Base-by-base conservation (phyloP, 2,113 vertebrate genomes). In the Cyanoramphus novaezelandiae region DNA sequence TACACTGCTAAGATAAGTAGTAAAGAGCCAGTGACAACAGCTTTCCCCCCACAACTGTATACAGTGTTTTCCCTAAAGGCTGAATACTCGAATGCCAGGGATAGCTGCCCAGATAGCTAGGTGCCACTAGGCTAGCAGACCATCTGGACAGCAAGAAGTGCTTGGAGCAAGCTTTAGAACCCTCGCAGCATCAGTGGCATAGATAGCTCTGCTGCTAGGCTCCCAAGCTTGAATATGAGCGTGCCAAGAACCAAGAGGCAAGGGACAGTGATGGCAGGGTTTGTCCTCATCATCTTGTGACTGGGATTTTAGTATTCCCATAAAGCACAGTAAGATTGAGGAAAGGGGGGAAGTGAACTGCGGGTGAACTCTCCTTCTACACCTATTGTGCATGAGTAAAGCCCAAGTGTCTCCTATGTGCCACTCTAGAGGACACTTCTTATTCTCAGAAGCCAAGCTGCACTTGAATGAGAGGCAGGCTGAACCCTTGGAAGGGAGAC, bases 121-220 rank as follows among this genome's bases (percentile, higher is more conserved):
- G 71, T 52, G 41, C 20, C 62, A 47, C n/a, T 2, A 25, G 35
- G 75, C 43, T 82, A 64, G 63, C 33, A 82, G 85, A 33, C 71
- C 67, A 74, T 18, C 76, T 35, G 41, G 59, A 76, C 49, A 88
- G 67, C 67, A 76, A 59, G 19, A 59, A 76, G 27, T 8, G 28
- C 68, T 67, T 31, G 17, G 18, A 77, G 59, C 27, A 86, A 80
- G 24, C 37, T 63, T 52, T 25, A 79, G 71, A 65, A 24, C 44
- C 43, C 49, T 63, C 4, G 6, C n/a, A 74, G 59, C 59, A 62
- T 17, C 0, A 0, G 39, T 55, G 19, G 33, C 44, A 64, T 2
- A 43, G 70, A 47, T 1, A 1, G 29, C 57, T 85, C 57, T 64
- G 37, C 76, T 71, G 49, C 71, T 16, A 12, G 21, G 63, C 39